Base-by-base conservation (phyloP, 2,888 invertebrate species). In the Apotomis turbidana region DNA sequence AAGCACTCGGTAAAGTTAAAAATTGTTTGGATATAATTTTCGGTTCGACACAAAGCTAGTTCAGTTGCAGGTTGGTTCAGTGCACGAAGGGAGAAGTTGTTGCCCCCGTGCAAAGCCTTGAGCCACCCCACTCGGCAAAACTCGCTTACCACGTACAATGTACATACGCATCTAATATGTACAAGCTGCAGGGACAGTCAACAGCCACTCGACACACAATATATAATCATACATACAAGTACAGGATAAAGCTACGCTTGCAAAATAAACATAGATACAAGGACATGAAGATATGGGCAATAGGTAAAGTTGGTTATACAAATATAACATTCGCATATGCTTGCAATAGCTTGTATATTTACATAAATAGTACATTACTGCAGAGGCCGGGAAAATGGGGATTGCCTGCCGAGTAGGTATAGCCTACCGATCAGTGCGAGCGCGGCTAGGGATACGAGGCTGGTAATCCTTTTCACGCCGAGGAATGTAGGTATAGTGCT, bases 51-150 rank as follows among this genome's bases (percentile, higher is more conserved):
- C 79, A 81, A 79, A 78, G 79, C 78, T 83, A 80, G 83, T 86
- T 84, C 80, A 87, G 81, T 82, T 84, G 83, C 80, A 66, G 60
- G 74, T 84, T 84, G 82, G 89, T 87, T 88, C 87, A 85, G 84
- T 85, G 88, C 84, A 87, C 88, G 87, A 83, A 86, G 83, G 86
- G 84, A 86, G 85, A 85, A 83, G 87, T 88, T 89, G 87, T 88
- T 88, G 88, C 87, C 87, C 87, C 85, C 85, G 80, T 77, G 78
- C 76, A 76, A 77, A 85, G 84, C 87, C 87, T 87, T 86, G 85
- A 85, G 83, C 78, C 80, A 82, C 83, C 82, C 83, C 81, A 78
- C 77, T 79, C 79, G 77, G 75, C 77, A 74, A 78, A 76, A 78
- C 79, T 76, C 72, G 76, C 74, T 60, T 81, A 78, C 78, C 78